phyloP scores from a whole-genome alignment of 2,113 vertebrate species.

The Antigone vipio region DNA sequence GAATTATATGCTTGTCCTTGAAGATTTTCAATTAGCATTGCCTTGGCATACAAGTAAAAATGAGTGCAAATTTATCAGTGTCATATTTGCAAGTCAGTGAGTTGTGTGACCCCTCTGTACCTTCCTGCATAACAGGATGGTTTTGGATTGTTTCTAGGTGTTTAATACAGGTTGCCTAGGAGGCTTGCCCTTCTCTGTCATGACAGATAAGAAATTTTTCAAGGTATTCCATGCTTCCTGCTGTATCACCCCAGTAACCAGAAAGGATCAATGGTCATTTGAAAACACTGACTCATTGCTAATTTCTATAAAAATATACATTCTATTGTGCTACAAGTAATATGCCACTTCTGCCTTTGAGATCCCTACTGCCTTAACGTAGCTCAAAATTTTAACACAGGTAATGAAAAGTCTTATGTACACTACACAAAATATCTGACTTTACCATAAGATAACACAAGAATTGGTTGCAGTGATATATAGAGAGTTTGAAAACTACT shows the following conservation, averaged over 20 bases:
- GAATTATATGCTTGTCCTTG: neutral
- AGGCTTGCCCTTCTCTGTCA: neutral
- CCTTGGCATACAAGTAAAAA: neutral
- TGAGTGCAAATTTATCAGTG: neutral
- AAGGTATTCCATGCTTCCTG: neutral
- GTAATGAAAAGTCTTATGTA: neutral
- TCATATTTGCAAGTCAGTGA: neutral
- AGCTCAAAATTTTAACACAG: neutral
- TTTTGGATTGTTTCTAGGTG: neutral
- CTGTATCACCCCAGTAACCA: neutral
- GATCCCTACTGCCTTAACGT: neutral
- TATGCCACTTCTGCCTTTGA: neutral
- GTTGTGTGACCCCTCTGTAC: neutral
- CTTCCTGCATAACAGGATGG: neutral
- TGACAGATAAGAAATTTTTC: neutral
- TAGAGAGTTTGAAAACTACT: neutral
- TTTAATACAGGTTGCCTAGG: neutral
- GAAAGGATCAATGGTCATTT: neutral
- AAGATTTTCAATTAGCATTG: neutral
- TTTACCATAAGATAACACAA: neutral
- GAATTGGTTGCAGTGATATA: neutral
- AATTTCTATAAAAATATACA: neutral
- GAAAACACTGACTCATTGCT: neutral
- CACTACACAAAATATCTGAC: neutral
- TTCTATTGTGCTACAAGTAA: neutral